Conservation (phyloP, 2,797 vertebrate genomes). For the Furcifer pardalis region DNA sequence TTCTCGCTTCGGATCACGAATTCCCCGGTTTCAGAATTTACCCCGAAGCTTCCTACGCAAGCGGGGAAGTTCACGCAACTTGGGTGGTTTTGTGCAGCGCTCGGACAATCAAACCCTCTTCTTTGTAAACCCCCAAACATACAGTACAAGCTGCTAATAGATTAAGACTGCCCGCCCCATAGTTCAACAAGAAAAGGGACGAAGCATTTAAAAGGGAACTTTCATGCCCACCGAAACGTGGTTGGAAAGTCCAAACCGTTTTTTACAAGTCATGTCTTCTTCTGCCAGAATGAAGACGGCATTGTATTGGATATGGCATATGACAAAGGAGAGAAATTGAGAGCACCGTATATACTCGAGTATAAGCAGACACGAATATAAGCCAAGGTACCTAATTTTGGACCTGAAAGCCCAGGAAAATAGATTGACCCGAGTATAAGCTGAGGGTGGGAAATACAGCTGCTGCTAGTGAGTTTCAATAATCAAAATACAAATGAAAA, state of each 20-base stretch:
- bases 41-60: not conserved
- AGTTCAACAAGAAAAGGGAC: no score
- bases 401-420: no score
- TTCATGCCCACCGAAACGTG: not conserved
- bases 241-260: not conserved
- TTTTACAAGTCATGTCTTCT: not conserved
- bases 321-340: no score
- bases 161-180: not conserved
- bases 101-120: conserved; percentile 39
- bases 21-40: not conserved
- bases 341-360: no score
- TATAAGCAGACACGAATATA: no score
- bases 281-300: no score
- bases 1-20: accelerated
- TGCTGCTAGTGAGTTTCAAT: no score
- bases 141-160: not conserved
- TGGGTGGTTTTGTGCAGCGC: not conserved
- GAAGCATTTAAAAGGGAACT: not conserved
- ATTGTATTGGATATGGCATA: no score
- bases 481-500: no score
- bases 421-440: no score
- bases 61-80: not conserved
- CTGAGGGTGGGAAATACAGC: no score
- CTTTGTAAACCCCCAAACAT: conserved; percentile 33
- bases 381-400: no score